Percentiles rank a stretch among this genome's conserved stretches.
These are phyloP conservation scores for Vulpes vulpes DNA, from an alignment of 2,113 vertebrate species.

Conservation along the genomic window DNA sequence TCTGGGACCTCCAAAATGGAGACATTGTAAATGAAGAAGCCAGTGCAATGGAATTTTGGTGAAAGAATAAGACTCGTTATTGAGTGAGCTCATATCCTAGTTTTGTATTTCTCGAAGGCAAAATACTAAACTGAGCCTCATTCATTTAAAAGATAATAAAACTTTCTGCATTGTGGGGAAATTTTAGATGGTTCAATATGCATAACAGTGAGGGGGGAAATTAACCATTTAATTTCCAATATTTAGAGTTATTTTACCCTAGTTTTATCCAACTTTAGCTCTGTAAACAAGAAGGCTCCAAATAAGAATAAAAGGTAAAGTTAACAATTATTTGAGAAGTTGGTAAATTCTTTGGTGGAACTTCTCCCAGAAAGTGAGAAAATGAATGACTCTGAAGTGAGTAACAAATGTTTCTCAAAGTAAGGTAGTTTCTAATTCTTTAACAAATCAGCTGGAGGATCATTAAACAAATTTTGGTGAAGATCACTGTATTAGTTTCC, in stretches of 20 bases:
- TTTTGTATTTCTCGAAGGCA: neutral
- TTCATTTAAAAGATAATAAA: neutral
- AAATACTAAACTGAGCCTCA: neutral
- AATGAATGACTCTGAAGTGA: neutral
- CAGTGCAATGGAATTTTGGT: neutral
- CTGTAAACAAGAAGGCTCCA: neutral
- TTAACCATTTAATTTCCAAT: neutral
- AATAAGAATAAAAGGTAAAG: conserved; percentile 9
- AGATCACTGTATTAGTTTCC: neutral
- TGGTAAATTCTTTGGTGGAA: neutral
- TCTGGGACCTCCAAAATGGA: neutral
- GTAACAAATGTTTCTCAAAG: conserved; percentile 30
- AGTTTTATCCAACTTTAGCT: neutral
- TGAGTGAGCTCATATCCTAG: neutral
- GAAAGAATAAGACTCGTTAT: neutral
- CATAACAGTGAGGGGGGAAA: neutral
- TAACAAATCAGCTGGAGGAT: neutral
- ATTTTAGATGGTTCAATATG: neutral
- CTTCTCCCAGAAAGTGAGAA: conserved; percentile 9
- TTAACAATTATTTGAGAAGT: conserved; percentile 15
- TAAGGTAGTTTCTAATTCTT: neutral
- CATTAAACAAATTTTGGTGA: neutral
- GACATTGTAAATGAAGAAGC: neutral
- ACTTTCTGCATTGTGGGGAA: neutral
- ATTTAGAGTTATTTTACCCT: neutral